A percentile compares a stretch with the other conserved stretches of the same genome.
Evolutionary conservation across 2,113 vertebrate genomes (phyloP).

Genomic region (Bambusicola thoracicus): DNA sequence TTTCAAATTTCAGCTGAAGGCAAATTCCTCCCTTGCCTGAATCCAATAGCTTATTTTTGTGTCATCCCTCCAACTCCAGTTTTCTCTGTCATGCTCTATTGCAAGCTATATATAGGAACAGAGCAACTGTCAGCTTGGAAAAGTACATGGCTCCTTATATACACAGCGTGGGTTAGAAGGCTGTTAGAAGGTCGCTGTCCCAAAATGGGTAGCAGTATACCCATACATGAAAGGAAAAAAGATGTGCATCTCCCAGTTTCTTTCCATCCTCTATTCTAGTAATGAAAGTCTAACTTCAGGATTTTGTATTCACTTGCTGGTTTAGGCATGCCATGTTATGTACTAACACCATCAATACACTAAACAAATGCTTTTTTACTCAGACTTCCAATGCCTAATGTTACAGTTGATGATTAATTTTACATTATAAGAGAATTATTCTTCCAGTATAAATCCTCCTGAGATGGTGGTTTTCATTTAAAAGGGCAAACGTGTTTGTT

Average conservation of each 20-base stretch:
- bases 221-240: not conserved
- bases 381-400: not conserved
- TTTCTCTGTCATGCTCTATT: not conserved
- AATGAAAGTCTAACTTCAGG: not conserved
- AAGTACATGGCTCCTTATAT: not conserved
- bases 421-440: not conserved
- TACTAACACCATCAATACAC: not conserved
- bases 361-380: not conserved
- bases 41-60: not conserved
- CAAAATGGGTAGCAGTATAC: not conserved
- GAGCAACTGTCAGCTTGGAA: not conserved
- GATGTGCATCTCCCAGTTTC: not conserved
- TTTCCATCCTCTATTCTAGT: not conserved
- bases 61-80: not conserved
- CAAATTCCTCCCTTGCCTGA: not conserved
- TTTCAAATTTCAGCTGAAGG: slow-evolving; percentile 1
- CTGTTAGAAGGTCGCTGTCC: not conserved
- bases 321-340: not conserved
- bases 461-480: not conserved
- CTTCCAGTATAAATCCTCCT: not conserved
- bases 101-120: not conserved
- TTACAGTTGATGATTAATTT: not conserved
- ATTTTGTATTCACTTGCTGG: not conserved
- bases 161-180: not conserved
- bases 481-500: not conserved